These are phyloP conservation scores for Holacanthella duospinosa DNA, from an alignment of 2,888 invertebrate species.

Conservation along the genomic window DNA sequence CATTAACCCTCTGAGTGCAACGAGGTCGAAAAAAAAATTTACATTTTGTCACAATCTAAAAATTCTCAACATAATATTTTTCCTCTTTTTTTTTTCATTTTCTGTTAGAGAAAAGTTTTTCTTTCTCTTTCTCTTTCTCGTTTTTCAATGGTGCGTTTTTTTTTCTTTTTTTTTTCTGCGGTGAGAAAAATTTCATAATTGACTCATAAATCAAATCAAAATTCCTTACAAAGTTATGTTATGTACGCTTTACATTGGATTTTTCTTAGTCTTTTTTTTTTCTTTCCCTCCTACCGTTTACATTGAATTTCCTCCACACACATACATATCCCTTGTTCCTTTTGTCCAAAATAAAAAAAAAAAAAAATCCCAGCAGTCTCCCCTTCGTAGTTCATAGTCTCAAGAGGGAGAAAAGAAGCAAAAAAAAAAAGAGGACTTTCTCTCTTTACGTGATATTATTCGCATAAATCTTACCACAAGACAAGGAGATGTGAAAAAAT, in stretches of 20 bases:
- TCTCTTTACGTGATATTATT: constrained; percentile 28
- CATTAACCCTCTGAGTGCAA: no score
- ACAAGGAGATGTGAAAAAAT: constrained; percentile 35
- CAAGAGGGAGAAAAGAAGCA: not conserved
- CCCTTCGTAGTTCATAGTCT: not conserved
- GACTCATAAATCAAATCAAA: constrained; percentile 36
- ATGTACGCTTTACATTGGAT: no score
- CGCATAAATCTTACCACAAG: constrained; percentile 35
- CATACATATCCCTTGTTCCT: not conserved
- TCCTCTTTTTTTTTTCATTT: no score
- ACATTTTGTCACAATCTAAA: no score
- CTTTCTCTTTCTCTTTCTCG: constrained; percentile 12
- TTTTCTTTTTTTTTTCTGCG: constrained; percentile 21
- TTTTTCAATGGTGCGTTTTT: not conserved
- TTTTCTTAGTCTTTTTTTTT: no score
- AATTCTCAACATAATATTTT: no score
- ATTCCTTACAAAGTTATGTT: no score
- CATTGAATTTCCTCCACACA: not conserved
- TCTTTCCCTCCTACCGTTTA: constrained; percentile 12
- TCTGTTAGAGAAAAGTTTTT: not conserved
- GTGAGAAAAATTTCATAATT: constrained; percentile 38
- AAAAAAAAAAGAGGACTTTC: no score
- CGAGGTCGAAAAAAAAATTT: no score
- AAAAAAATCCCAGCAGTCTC: not conserved
- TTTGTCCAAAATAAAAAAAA: constrained; percentile 2